These are phyloP conservation scores for Sebastes steindachneri DNA, from an alignment of 2,797 vertebrate species.

Conservation along the genomic window DNA sequence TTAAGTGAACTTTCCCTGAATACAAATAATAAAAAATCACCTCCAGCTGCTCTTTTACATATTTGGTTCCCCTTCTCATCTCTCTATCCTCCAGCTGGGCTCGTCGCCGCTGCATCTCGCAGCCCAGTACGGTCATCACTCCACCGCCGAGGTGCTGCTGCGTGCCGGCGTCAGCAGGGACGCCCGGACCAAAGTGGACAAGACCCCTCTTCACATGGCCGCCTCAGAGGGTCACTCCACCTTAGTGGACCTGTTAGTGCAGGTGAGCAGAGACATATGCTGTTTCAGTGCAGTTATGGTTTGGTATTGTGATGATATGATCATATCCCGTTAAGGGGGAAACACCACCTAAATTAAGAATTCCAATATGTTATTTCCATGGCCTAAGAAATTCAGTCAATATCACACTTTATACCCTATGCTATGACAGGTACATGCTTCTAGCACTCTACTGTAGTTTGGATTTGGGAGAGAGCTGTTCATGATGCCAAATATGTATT, in stretches of 20 bases:
- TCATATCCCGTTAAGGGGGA: neutral
- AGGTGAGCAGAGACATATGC: constrained; percentile 32
- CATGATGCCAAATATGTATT: too few species aligned
- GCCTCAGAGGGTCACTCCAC: constrained; percentile 64
- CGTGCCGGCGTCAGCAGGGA: constrained; percentile 85
- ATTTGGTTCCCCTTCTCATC: neutral
- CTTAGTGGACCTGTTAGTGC: constrained; percentile 83
- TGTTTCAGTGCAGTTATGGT: neutral
- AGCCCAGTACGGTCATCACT: constrained; percentile 83
- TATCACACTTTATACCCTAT: too few species aligned
- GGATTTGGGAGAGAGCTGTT: too few species aligned
- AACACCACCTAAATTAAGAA: too few species aligned
- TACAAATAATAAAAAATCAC: neutral
- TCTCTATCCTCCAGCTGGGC: constrained; percentile 77
- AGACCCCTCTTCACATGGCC: constrained; percentile 82
- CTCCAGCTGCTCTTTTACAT: neutral
- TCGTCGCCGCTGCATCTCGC: constrained; percentile 85
- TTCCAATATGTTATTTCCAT: too few species aligned
- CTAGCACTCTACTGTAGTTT: too few species aligned
- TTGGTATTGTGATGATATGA: neutral
- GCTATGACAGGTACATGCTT: too few species aligned
- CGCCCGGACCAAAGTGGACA: constrained; percentile 86
- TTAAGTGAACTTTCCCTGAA: neutral
- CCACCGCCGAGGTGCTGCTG: constrained; percentile 85
- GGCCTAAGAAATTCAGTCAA: too few species aligned